These are phyloP conservation scores for Pseudomyrmex flavicornis DNA, from an alignment of 1,140 invertebrate genomes.

Conservation along the genomic window DNA sequence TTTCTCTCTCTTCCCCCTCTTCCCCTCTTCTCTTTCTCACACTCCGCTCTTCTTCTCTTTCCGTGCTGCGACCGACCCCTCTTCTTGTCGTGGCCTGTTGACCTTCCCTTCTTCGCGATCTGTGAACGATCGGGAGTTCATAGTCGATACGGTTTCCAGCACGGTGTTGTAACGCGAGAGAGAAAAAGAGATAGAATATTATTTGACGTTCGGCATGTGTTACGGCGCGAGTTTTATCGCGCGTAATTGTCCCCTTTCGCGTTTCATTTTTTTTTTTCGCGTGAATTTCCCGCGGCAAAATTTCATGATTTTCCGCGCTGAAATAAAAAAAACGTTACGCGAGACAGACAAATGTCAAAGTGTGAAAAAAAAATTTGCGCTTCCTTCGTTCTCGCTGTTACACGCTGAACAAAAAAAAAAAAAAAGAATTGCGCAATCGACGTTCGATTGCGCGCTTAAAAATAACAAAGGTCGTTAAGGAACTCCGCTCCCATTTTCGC, in stretches of 20 bases:
- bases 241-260: conserved; percentile 27
- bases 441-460: neutral
- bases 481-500: conserved; percentile 2
- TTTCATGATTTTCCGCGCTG: conserved; percentile 7
- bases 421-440: conserved; percentile 35
- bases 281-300: conserved; percentile 19
- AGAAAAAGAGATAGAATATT: neutral
- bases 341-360: neutral
- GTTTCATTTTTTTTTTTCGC: conserved; percentile 18
- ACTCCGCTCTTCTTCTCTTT: neutral
- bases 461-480: conserved; percentile 26
- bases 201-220: conserved; percentile 29
- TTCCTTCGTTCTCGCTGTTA: neutral
- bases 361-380: conserved; percentile 18
- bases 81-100: conserved; percentile 51
- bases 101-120: conserved; percentile 54
- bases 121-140: conserved; percentile 43
- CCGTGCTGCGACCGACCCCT: neutral
- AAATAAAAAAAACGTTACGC: conserved; percentile 21
- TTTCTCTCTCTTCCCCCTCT: neutral
- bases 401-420: neutral
- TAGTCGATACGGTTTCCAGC: conserved; percentile 39
- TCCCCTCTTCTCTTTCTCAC: neutral
- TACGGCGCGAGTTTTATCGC: conserved; percentile 29
- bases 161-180: conserved; percentile 15